Percentiles rank a stretch among this genome's conserved stretches.
phyloP scores from a whole-genome alignment of 1,140 invertebrate genomes.

The Pseudomyrmex concolor region DNA sequence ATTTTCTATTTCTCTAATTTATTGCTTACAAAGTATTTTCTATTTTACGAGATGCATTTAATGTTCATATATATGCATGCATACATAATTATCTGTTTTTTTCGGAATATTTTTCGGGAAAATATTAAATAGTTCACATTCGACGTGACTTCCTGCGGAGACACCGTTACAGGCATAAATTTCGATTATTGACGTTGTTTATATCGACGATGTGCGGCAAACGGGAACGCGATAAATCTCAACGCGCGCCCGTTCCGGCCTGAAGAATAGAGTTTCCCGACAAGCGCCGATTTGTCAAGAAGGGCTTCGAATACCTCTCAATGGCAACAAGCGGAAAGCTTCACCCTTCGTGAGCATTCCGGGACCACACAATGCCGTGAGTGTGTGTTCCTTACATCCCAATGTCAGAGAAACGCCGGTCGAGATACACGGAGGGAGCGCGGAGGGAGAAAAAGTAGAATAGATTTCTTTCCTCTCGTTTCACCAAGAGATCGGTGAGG shows the following conservation, averaged over 20 bases:
- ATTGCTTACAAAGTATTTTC: no score
- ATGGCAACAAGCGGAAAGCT: constrained; percentile 83
- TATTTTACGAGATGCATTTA: no score
- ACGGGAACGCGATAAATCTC: constrained; percentile 79
- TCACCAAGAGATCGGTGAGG: constrained; percentile 23
- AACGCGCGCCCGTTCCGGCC: constrained; percentile 69
- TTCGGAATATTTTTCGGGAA: constrained; percentile 3
- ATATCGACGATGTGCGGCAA: constrained; percentile 73
- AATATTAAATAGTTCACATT: neutral
- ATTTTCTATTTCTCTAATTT: neutral
- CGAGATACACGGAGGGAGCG: neutral
- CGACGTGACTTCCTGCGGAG: constrained; percentile 37
- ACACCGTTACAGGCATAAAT: constrained; percentile 69
- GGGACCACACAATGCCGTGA: constrained; percentile 78
- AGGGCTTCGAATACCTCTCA: constrained; percentile 82
- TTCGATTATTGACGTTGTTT: constrained; percentile 79
- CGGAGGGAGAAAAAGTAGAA: constrained; percentile 43
- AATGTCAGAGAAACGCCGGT: constrained; percentile 58
- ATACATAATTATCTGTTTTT: no score
- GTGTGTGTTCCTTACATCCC: constrained; percentile 74
- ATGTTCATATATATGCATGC: no score
- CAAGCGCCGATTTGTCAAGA: constrained; percentile 84
- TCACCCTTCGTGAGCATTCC: constrained; percentile 75
- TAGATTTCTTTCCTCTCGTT: constrained; percentile 55
- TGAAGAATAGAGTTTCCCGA: constrained; percentile 81